Conservation (phyloP, 2,888 invertebrate genomes). For the Pyralis farinalis region DNA sequence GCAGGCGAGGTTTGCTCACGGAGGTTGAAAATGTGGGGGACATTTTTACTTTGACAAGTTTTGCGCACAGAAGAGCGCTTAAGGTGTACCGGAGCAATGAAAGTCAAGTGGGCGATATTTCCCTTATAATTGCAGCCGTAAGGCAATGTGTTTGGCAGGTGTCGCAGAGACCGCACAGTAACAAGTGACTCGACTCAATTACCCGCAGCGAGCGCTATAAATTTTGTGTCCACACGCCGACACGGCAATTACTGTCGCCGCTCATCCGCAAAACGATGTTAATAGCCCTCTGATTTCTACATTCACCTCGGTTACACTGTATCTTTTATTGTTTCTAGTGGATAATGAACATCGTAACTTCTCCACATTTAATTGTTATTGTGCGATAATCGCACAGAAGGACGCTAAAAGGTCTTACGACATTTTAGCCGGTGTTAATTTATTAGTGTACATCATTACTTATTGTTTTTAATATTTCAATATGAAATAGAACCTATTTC, state of each 20-base stretch:
- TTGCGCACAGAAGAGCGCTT: not conserved
- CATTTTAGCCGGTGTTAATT: too few relatives aligned
- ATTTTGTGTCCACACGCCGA: conserved; percentile 70
- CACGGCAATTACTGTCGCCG: conserved; percentile 77
- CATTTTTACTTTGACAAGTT: not conserved
- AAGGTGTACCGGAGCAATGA: not conserved
- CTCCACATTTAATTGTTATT: too few relatives aligned
- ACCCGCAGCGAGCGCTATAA: conserved; percentile 64
- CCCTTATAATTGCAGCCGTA: not conserved
- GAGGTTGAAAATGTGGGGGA: too few relatives aligned
- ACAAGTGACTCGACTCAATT: conserved; percentile 63
- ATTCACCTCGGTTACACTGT: conserved; percentile 58
- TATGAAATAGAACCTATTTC: too few relatives aligned
- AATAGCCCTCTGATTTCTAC: conserved; percentile 71
- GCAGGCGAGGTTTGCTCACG: conserved; percentile 1
- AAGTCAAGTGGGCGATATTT: not conserved
- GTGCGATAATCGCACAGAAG: too few relatives aligned
- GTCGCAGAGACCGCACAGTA: conserved; percentile 38
- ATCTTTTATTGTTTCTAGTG: conserved; percentile 44
- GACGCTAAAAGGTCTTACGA: too few relatives aligned
- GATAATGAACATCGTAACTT: conserved; percentile 26
- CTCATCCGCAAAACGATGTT: conserved; percentile 77
- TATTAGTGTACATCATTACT: too few relatives aligned
- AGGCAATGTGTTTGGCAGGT: conserved; percentile 39
- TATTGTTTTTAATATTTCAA: too few relatives aligned